Conservation (phyloP, 2,888 invertebrate species). For the Leistus spinibarbis region DNA sequence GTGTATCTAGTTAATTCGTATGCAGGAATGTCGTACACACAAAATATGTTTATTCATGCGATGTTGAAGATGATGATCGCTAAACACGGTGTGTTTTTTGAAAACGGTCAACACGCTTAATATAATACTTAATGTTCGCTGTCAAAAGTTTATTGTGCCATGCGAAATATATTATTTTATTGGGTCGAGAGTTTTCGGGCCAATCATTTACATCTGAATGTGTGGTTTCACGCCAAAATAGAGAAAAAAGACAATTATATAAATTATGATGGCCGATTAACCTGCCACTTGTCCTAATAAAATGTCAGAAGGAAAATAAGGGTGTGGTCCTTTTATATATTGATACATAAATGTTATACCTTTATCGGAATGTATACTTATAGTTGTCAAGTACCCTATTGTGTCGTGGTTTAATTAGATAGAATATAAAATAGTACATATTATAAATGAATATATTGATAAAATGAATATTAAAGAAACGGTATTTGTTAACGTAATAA, state of each 20-base stretch:
- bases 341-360: neutral
- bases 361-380: neutral
- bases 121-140: conserved; percentile 18
- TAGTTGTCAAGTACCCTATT: neutral
- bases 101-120: conserved; percentile 6
- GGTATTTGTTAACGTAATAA: too few relatives aligned
- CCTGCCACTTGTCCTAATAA: conserved; percentile 14
- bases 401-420: neutral
- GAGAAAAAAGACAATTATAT: conserved; percentile 16
- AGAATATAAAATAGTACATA: too few relatives aligned
- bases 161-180: conserved; percentile 22
- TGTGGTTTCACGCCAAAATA: conserved; percentile 20
- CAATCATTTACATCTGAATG: conserved; percentile 11
- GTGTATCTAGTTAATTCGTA: neutral
- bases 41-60: conserved; percentile 9
- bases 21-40: conserved; percentile 13
- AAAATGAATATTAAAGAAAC: too few relatives aligned
- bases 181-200: neutral
- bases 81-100: neutral
- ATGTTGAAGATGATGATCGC: neutral
- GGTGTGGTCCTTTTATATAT: neutral
- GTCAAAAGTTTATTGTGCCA: conserved; percentile 17
- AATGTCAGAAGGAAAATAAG: conserved; percentile 1
- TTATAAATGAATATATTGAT: too few relatives aligned
- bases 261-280: conserved; percentile 15